These are phyloP conservation scores for Drosophila pseudotakahashii DNA, from an alignment of 2,888 invertebrate species.

Conservation along the genomic window DNA sequence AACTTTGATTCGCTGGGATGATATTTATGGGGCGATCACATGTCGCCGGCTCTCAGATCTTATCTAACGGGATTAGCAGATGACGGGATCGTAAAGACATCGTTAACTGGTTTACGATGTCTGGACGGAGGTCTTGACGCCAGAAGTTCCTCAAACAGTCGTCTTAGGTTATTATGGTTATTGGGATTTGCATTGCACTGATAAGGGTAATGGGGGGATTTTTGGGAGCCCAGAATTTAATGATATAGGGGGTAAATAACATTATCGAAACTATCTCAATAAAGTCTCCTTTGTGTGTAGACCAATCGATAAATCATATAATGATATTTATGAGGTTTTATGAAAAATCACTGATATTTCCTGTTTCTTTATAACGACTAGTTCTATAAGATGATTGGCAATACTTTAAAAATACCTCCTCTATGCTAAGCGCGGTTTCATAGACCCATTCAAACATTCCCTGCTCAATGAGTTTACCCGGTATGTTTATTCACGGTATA, in stretches of 20 bases:
- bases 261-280: background rate
- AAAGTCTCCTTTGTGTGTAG: background rate
- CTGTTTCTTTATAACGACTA: conserved; percentile 3
- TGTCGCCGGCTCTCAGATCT: conserved; percentile 14
- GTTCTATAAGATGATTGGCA: background rate
- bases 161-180: conserved; percentile 9
- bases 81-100: conserved; percentile 43
- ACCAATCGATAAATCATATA: background rate
- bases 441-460: conserved; percentile 9
- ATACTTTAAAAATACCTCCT: background rate
- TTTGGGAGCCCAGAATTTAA: background rate
- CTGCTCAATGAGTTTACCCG: background rate
- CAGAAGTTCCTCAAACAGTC: conserved; percentile 18
- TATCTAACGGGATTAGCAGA: conserved; percentile 34
- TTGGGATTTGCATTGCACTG: background rate
- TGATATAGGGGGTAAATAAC: too few species aligned
- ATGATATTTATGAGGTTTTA: background rate
- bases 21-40: conserved; percentile 38
- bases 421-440: background rate
- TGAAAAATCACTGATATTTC: background rate
- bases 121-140: conserved; percentile 26
- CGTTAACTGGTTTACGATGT: conserved; percentile 58
- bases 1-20: conserved; percentile 21
- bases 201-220: background rate
- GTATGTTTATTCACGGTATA: conserved; percentile 12